A percentile compares a stretch with the other conserved stretches of the same genome.
These are phyloP conservation scores for Eurois occulta DNA, from an alignment of 2,888 invertebrate species.

Conservation along the genomic window DNA sequence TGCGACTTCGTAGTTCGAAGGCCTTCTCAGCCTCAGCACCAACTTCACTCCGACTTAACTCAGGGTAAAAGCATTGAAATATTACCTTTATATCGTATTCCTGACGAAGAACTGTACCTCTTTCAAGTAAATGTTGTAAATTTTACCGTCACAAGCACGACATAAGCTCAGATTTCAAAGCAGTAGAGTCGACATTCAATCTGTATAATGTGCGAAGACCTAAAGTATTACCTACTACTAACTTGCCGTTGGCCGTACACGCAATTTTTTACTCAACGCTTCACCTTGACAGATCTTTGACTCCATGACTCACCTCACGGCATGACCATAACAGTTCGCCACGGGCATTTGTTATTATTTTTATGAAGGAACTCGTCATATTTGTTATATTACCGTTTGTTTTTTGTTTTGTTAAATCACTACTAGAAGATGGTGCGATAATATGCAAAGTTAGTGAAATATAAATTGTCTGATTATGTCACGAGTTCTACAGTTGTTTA, in stretches of 20 bases:
- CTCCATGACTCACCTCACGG: conserved; percentile 68
- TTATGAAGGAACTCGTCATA: conserved; percentile 57
- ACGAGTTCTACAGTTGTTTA: conserved; percentile 5
- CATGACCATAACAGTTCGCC: conserved; percentile 45
- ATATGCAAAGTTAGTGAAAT: conserved; percentile 29
- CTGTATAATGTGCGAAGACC: background rate
- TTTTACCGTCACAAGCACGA: background rate
- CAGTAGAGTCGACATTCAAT: background rate
- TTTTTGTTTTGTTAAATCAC: conserved; percentile 21
- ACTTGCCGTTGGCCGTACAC: background rate
- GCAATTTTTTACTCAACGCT: conserved; percentile 32
- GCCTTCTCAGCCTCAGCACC: too few relatives aligned
- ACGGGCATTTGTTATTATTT: conserved; percentile 64
- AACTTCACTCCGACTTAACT: too few relatives aligned
- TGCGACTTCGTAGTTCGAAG: too few relatives aligned
- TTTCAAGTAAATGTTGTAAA: too few relatives aligned
- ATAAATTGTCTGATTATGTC: conserved; percentile 29
- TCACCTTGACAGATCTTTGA: conserved; percentile 75
- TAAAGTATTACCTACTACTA: background rate
- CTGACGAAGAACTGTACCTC: too few relatives aligned
- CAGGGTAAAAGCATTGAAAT: too few relatives aligned
- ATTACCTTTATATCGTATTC: too few relatives aligned
- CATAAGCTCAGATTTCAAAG: background rate
- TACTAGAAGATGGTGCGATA: conserved; percentile 22
- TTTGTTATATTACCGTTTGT: conserved; percentile 32